These are phyloP conservation scores for Hymenochirus boettgeri DNA, from an alignment of 2,113 vertebrate species.

Conservation along the genomic window DNA sequence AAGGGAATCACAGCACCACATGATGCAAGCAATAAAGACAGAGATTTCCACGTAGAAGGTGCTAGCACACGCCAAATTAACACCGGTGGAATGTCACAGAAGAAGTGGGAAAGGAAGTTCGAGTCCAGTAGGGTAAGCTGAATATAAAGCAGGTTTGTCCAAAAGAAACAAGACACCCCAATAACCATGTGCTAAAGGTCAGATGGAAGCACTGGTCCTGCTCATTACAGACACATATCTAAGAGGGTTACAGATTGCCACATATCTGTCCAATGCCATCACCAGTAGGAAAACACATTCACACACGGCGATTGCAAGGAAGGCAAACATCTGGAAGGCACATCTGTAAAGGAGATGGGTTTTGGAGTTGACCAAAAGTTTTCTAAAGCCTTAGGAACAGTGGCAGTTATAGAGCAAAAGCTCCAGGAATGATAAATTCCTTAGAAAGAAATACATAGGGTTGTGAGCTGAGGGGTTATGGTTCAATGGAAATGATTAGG, in stretches of 20 bases:
- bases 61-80: neutral
- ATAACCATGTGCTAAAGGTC: neutral
- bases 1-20: conserved; percentile 6
- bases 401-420: conserved; percentile 4
- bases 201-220: neutral
- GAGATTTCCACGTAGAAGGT: neutral
- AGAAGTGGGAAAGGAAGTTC: neutral
- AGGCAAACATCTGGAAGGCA: conserved; percentile 37
- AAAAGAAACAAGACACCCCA: neutral
- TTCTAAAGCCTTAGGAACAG: conserved; percentile 12
- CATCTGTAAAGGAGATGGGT: conserved; percentile 25
- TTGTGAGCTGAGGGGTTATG: neutral
- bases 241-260: conserved; percentile 44
- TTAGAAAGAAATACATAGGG: conserved; percentile 34
- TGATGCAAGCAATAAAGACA: conserved; percentile 2
- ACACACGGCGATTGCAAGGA: conserved; percentile 13
- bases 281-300: conserved; percentile 15
- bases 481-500: conserved; percentile 2
- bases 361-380: neutral
- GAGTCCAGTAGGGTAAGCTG: conserved; percentile 8
- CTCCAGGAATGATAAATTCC: conserved; percentile 12
- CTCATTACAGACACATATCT: conserved; percentile 19
- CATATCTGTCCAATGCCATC: conserved; percentile 45
- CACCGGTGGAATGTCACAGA: neutral
- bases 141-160: conserved; percentile 10